phyloP scores from a whole-genome alignment of 2,797 vertebrate genomes.

The Novumbra hubbsi region DNA sequence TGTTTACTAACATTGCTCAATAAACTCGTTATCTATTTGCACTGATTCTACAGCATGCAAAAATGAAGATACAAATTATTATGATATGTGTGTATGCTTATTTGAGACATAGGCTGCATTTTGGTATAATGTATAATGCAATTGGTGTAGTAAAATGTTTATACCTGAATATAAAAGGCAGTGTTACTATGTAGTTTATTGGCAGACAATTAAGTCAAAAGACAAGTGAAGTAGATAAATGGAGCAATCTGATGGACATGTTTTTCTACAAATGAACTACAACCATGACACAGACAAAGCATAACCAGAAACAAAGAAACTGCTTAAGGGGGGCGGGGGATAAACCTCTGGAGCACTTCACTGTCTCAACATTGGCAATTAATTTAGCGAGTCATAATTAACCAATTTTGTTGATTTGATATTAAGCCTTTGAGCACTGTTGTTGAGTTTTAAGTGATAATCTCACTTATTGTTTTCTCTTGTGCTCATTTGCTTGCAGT shows the following conservation, averaged over 20 bases:
- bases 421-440: constrained; percentile 80
- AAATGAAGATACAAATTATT: constrained; percentile 13
- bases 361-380: constrained; percentile 79
- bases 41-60: constrained; percentile 22
- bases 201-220: not conserved
- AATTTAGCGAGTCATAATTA: constrained; percentile 81
- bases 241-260: constrained; percentile 19
- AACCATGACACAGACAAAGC: constrained; percentile 59
- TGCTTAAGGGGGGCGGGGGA: constrained; percentile 70
- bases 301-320: constrained; percentile 67
- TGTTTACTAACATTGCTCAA: constrained; percentile 28
- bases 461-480: constrained; percentile 73
- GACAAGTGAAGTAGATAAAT: not conserved
- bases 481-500: constrained; percentile 70
- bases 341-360: constrained; percentile 79
- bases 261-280: constrained; percentile 35
- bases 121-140: not conserved
- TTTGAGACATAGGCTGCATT: not conserved
- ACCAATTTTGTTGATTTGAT: constrained; percentile 84
- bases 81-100: constrained; percentile 1
- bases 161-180: not conserved
- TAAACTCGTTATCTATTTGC: constrained; percentile 28
- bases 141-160: not conserved
- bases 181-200: not conserved
- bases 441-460: constrained; percentile 81